Base-by-base conservation (phyloP, 2,797 vertebrate species). In the Platyrinchus mystaceus region DNA sequence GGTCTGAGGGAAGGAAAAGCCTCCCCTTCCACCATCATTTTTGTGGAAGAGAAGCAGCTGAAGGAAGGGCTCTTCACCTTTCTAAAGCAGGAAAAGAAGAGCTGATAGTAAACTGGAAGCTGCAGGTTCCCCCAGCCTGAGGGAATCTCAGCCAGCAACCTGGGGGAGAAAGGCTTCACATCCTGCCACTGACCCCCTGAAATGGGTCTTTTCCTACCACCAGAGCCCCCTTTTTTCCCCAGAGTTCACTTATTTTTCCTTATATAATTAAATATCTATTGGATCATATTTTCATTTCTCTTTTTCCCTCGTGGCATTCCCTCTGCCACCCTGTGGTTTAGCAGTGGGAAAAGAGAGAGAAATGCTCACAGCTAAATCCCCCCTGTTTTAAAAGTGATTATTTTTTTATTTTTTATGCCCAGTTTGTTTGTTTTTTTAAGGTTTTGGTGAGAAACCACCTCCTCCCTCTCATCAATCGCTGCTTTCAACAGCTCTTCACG, bases 361-460 rank as follows among this genome's bases (percentile, higher is more conserved):
- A 78, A 90, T 5, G n/a, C 30, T 53, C 70, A 9, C 0, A 80
- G 82, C 78, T 83, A 41, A 83, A 69, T 69, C 62, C 90, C 64
- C 22, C 39, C 68, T 7, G 3, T 68, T 94, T 92, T 36, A 62
- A 64, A 90, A 88, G 74, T 16, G 77, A 94, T 93, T 92, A 80
- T 91, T 95, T 95, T 94, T 89, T 85, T 88, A 78, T 60, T 94
- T 96, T 95, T 90, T 82, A 88, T 75, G 85, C 82, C 24, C 28
- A 59, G 92, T 90, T 94, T 97, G 88, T 95, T 96, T 96, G 94
- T 93, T 95, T 93, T 90, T 96, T 90, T 82, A 95, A 97, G 94
- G 93, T 97, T 97, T 96, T 96, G 92, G 96, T 97, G 96, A 97
- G 96, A 97, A 97, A 97, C 96, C 93, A 94, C 84, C 92, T 96